Base-by-base conservation (phyloP, 2,113 vertebrate species). In the Tichodroma muraria region DNA sequence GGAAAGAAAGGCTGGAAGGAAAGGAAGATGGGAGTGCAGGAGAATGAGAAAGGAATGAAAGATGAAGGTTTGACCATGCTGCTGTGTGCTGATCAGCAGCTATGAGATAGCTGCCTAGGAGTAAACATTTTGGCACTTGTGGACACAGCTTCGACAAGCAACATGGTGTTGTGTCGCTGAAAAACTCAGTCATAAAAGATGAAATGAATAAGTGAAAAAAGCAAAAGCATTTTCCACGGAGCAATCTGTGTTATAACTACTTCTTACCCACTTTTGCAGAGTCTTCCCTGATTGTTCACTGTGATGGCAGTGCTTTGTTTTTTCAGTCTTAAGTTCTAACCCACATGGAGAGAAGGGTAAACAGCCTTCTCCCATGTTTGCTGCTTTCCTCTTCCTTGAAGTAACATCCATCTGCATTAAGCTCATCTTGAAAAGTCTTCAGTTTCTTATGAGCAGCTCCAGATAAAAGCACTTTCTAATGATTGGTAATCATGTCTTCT, bases 371-470 rank as follows among this genome's bases (percentile, higher is more conserved):
- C 28, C 52, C 11, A 13, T 33, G 22, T 59, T 91, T 27, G 4
- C 37, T 71, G 65, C 23, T 85, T 77, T 25, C 45, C 23, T 81
- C 5, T 65, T 37, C 17, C 66, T 85, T 86, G 45, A 88, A 71
- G 44, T 71, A 38, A 57, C 20, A 63, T 54, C 47, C 2, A 0
- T 82, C 54, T 93, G 63, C 73, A 73, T 91, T 84, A 77, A 77
- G 17, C 52, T 93, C 24, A 22, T 95, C 45, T 83, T 90, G 87
- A 73, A 96, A 93, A 71, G 37, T 72, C 69, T 94, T 95, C 44
- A 54, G 38, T 80, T 89, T 91, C 79, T 72, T 86, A 75, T 30
- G 54, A 77, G 38, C n/a, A 77, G 44, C 15, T 90, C 54, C 52
- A 79, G 84, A 86, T 85, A 89, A 94, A 94, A 88, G 40, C 56